Conservation (phyloP, 1,140 invertebrate species). For the Paraescarpia echinospica region DNA sequence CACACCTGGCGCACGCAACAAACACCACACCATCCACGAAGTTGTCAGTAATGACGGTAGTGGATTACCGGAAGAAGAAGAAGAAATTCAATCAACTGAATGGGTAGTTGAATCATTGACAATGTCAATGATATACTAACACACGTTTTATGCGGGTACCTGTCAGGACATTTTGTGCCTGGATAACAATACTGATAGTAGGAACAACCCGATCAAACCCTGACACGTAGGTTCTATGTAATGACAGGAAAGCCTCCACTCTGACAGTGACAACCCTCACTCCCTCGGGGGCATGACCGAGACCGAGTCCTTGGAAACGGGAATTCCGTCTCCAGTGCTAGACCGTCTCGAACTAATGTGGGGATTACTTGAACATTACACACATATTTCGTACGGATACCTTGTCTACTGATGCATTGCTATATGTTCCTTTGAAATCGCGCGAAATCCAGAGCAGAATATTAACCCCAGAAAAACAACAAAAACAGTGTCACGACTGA, state of each 20-base stretch:
- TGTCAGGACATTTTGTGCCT: neutral
- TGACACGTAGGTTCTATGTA: neutral
- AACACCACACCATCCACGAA: too few species aligned
- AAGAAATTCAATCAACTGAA: too few species aligned
- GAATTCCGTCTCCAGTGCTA: neutral
- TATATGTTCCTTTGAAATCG: neutral
- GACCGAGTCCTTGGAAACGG: neutral
- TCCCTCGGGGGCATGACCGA: neutral
- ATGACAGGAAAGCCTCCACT: neutral
- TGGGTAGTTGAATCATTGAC: neutral
- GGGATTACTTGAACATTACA: neutral
- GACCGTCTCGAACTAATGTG: neutral
- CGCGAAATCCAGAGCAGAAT: neutral
- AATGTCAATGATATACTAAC: neutral
- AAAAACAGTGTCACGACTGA: neutral
- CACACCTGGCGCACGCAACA: too few species aligned
- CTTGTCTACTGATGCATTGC: neutral
- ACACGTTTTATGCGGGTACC: neutral
- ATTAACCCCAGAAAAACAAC: neutral
- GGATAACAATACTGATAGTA: neutral
- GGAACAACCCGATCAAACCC: neutral
- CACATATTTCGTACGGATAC: neutral
- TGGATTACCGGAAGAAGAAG: too few species aligned
- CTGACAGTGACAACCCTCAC: too few species aligned
- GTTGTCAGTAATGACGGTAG: too few species aligned